These are phyloP conservation scores for Dicyrtoma fusca DNA, from an alignment of 2,888 invertebrate species.

Conservation along the genomic window DNA sequence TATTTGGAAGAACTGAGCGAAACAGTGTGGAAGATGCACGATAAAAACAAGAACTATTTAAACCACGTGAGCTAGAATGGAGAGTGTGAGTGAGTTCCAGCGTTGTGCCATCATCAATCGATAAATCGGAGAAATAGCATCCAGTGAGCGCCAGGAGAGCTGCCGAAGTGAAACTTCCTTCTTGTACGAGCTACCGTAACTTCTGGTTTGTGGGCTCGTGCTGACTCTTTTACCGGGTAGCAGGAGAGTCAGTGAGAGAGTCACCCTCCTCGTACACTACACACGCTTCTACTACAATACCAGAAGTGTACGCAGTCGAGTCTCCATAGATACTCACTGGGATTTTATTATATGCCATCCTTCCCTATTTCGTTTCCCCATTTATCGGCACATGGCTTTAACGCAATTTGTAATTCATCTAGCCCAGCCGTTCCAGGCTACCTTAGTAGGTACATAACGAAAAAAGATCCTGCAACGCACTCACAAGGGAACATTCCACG, in stretches of 20 bases:
- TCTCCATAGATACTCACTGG: slow-evolving; percentile 13
- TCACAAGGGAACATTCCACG: no score
- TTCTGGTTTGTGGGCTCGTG: background rate
- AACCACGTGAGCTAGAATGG: slow-evolving; percentile 30
- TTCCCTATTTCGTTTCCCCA: slow-evolving; percentile 2
- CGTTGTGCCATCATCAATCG: slow-evolving; percentile 40
- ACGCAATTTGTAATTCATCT: slow-evolving; percentile 17
- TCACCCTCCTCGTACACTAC: background rate
- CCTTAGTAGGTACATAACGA: background rate
- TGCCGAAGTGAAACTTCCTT: background rate
- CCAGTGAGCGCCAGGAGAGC: slow-evolving; percentile 7
- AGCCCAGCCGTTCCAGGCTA: background rate
- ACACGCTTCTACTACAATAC: background rate
- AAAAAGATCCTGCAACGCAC: background rate
- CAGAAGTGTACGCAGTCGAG: background rate
- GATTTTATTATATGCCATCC: slow-evolving; percentile 25
- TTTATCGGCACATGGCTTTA: background rate
- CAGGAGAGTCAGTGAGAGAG: background rate
- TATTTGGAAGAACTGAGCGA: background rate
- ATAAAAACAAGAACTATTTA: slow-evolving; percentile 4
- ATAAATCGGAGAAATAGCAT: slow-evolving; percentile 49
- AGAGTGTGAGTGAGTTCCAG: slow-evolving; percentile 21
- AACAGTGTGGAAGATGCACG: slow-evolving; percentile 8
- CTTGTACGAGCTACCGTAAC: background rate
- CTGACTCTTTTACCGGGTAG: slow-evolving; percentile 14